Conservation (phyloP, 2,797 vertebrate species). For the Alectoris magna region DNA sequence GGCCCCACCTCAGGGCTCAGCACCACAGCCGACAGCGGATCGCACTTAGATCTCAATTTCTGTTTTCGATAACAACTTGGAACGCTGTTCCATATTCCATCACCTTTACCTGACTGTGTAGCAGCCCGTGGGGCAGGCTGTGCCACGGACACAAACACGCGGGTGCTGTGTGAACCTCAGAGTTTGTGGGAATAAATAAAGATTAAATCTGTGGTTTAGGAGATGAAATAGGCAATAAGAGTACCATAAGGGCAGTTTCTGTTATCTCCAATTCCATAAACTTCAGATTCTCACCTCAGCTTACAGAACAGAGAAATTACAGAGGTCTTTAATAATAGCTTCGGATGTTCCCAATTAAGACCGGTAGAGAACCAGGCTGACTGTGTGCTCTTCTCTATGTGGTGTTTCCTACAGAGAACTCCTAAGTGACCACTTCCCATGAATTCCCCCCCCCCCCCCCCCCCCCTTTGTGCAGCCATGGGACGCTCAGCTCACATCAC, state of each 20-base stretch:
- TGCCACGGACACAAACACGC: not conserved
- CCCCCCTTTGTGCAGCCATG: not conserved
- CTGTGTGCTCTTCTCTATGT: not conserved
- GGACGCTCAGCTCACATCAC: rapidly evolving
- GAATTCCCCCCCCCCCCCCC: not conserved
- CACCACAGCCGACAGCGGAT: rapidly evolving
- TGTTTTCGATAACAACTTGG: too few species aligned
- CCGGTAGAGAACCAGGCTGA: not conserved
- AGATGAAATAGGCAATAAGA: not conserved
- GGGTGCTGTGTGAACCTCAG: too few species aligned
- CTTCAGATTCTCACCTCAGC: not conserved
- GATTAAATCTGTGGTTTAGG: too few species aligned
- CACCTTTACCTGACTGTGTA: too few species aligned
- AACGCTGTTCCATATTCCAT: too few species aligned
- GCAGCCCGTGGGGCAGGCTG: not conserved
- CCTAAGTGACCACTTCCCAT: not conserved
- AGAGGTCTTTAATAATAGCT: not conserved
- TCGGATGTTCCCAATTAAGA: not conserved
- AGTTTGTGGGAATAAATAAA: not conserved
- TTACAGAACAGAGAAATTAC: not conserved
- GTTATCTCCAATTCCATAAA: rapidly evolving
- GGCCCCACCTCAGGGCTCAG: rapidly evolving
- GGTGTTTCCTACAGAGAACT: not conserved
- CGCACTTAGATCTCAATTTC: rapidly evolving
- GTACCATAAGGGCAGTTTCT: not conserved